A percentile compares a stretch with the other conserved stretches of the same genome.
These are phyloP conservation scores for Accipiter virgatus DNA, from an alignment of 2,113 vertebrate genomes.

Conservation along the genomic window DNA sequence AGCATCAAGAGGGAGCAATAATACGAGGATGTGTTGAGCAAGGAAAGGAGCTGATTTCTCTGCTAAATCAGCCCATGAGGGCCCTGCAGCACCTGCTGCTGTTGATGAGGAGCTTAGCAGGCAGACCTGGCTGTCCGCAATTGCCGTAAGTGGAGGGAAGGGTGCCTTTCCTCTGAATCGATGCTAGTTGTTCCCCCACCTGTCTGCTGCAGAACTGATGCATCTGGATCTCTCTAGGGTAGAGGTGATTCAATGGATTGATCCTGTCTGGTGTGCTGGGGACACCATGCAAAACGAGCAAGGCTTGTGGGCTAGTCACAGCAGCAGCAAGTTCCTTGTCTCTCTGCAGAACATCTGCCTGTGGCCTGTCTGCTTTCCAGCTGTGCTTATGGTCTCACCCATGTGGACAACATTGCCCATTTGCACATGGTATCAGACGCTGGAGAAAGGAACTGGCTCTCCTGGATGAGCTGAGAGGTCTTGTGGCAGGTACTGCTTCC, in stretches of 20 bases:
- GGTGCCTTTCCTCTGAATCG: not conserved
- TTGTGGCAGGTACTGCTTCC: not conserved
- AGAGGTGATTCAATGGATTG: not conserved
- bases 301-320: not conserved
- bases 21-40: fast-evolving
- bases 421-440: not conserved
- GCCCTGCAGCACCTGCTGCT: not conserved
- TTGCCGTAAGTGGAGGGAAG: not conserved
- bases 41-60: not conserved
- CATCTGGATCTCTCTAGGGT: not conserved
- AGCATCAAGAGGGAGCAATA: not conserved
- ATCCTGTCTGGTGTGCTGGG: not conserved
- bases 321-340: not conserved
- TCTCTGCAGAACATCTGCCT: not conserved
- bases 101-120: not conserved
- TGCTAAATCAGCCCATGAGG: not conserved
- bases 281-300: not conserved
- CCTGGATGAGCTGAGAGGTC: not conserved
- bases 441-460: not conserved
- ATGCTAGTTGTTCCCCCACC: too few species aligned
- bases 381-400: not conserved
- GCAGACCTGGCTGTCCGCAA: not conserved
- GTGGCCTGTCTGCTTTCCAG: not conserved
- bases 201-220: not conserved
- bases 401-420: fast-evolving